Evolutionary conservation across 2,888 invertebrate species (phyloP), one percentile per base, ranked within the genome.

Genomic region (Mamestra brassicae): DNA sequence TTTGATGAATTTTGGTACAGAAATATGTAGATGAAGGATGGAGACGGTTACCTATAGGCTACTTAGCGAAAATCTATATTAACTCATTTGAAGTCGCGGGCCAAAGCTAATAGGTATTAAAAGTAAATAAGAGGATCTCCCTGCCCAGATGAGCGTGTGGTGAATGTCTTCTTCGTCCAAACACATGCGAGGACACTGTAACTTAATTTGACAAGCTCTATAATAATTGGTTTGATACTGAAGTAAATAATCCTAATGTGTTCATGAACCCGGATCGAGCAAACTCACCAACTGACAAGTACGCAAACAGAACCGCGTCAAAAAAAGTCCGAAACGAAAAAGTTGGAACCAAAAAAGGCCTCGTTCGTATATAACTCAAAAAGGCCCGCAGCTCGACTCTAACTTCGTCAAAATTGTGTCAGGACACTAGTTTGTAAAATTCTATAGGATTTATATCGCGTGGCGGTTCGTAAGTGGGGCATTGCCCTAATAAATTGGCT

Each of bases 401-500:
- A 57, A 79, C 61, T 79, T 47, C 64, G n/a, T 74, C 78, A 74
- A 69, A 79, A 74, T 75, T 79, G 69, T 74, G 78, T 67, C 79
- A 67, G 76, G 66, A 75, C 47, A 65, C 73, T 68, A 79, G 74
- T 71, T 76, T 78, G 68, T 73, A 62, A 83, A 83, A 83, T 79
- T 74, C 76, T 66, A 80, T 84, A 71, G 75, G 83, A 81, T 86
- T 85, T 83, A 68, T 74, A 67, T 36, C 42, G 68, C 65, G 61
- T 71, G 74, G 74, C 70, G 45, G 52, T 71, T 61, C 80, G 74
- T 84, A 88, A 90, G 81, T 89, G 85, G 87, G 84, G 73, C 87
- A 77, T 78, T 88, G 88, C 85, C 87, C 87, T 87, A 88, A 90
- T 91, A 90, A 91, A 91, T 89, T 85, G 81, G 84, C 78, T 84